These are phyloP conservation scores for Megathymus violae DNA, from an alignment of 1,140 invertebrate genomes.

Conservation along the genomic window DNA sequence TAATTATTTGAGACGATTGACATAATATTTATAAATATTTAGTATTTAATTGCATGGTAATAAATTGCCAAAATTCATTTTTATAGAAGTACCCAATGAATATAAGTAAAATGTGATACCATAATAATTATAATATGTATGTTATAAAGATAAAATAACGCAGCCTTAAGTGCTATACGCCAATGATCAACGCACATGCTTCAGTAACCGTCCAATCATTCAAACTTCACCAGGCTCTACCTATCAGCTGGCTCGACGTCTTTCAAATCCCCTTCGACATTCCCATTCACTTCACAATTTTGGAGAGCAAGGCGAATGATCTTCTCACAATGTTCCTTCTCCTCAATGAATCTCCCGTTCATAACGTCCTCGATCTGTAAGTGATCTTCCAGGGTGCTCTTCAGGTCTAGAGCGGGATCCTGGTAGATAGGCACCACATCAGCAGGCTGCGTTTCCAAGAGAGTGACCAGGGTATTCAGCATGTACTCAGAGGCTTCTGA, in stretches of 20 bases:
- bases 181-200: no score
- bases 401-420: slow-evolving; percentile 50
- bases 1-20: no score
- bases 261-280: background rate
- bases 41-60: no score
- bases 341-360: slow-evolving; percentile 51
- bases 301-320: background rate
- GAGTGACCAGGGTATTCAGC: slow-evolving; percentile 44
- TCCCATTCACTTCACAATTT: background rate
- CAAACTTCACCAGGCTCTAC: slow-evolving; percentile 62
- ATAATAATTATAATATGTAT: no score
- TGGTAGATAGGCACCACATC: slow-evolving; percentile 47
- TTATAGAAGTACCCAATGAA: no score
- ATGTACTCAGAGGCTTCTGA: slow-evolving; percentile 57
- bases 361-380: slow-evolving; percentile 47
- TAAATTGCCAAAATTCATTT: no score
- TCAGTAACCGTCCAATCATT: no score
- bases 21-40: no score
- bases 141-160: no score
- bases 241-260: slow-evolving; percentile 54
- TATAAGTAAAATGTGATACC: no score
- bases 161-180: no score
- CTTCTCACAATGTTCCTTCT: slow-evolving; percentile 55
- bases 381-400: slow-evolving; percentile 51
- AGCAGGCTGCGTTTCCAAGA: slow-evolving; percentile 44